Base-by-base conservation (phyloP, 37 sponge, comb jelly and placozoan species). In the Chondrosia reniformis region DNA sequence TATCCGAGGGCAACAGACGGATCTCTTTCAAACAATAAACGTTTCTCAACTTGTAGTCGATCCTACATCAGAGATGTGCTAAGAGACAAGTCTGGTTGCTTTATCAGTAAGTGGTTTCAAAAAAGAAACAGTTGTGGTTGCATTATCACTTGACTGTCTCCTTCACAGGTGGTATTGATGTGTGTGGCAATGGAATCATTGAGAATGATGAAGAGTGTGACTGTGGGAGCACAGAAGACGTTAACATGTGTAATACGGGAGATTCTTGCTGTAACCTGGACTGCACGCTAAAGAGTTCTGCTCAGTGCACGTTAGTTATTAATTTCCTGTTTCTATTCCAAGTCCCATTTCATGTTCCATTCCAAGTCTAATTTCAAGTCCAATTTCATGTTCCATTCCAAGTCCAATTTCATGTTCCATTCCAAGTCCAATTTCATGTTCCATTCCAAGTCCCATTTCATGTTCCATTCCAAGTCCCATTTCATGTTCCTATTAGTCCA, bases 1-100 rank as follows among this genome's bases (percentile, higher is more conserved):
- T 99, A 9, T 44, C 42, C 22, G n/a, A 69, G 72, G 17, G 99
- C 99, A 0, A 96, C 94, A 10, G 93, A 91, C 46, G 99, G 99
- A 9, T 62, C 71, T 12, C 87, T 78, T 49, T 39, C 74, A 24
- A 99, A 99, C 81, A 99, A 99, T 92, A 79, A 86, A 5, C 65
- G 33, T 42, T 99, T 99, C 81, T 96, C 97, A 33, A 22, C 69
- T 13, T 99, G 99, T 77, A 88, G 89, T 57, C 81, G 31, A 0
- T 41, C 42, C 73, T 33, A 64, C 65, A 96, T 99, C 22, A 25
- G 49, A 0, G 74, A 41, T 13, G 96, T 96, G 30, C 79, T 96
- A 37, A 34, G 62, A 22, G 79, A 75, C 28, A 84, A 79, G 72
- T 67, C 77, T 43, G 46, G 30, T 21, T 94, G 94, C 30, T 94